Percentiles rank a stretch among this genome's conserved stretches.
Evolutionary conservation across 35 echinoderm and acorn worm species (phyloP).

Genomic region (Chiridota heheva): DNA sequence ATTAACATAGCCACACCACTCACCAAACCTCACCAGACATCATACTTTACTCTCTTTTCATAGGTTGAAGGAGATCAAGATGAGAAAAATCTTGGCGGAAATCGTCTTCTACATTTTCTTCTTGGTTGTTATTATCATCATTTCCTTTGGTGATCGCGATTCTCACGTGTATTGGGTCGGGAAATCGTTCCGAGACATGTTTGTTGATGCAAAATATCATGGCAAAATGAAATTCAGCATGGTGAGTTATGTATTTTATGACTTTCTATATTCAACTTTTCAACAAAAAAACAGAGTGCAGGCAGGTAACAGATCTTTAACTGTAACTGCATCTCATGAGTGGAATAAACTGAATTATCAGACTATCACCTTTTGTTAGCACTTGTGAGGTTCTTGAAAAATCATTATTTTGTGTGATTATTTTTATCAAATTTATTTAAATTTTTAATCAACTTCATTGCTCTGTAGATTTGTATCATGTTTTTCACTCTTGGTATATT

Average conservation of each 20-base stretch:
- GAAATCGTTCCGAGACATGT: constrained; percentile 65
- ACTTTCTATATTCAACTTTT: background rate
- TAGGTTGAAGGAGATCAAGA: constrained; percentile 95
- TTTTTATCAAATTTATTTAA: too few relatives aligned
- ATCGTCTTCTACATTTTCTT: constrained; percentile 93
- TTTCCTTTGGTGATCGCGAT: constrained; percentile 78
- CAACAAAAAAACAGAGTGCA: too few relatives aligned
- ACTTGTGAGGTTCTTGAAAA: too few relatives aligned
- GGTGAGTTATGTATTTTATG: constrained; percentile 22
- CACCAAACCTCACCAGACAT: too few relatives aligned
- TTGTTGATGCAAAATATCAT: constrained; percentile 73
- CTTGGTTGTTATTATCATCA: constrained; percentile 81
- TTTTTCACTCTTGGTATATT: too few relatives aligned
- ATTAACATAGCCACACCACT: too few relatives aligned
- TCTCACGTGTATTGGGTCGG: constrained; percentile 41
- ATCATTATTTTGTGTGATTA: too few relatives aligned
- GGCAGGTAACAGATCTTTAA: background rate
- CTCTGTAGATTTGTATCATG: too few relatives aligned
- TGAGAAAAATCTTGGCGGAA: constrained; percentile 81
- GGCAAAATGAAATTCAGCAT: constrained; percentile 75
- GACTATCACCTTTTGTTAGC: too few relatives aligned
- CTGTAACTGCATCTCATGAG: background rate
- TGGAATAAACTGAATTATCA: too few relatives aligned
- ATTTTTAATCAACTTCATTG: too few relatives aligned
- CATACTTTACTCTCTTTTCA: background rate